Percentiles rank a stretch among this genome's conserved stretches.
These are phyloP conservation scores for Malthinus flaveolus DNA, from an alignment of 2,888 invertebrate species.

Conservation along the genomic window DNA sequence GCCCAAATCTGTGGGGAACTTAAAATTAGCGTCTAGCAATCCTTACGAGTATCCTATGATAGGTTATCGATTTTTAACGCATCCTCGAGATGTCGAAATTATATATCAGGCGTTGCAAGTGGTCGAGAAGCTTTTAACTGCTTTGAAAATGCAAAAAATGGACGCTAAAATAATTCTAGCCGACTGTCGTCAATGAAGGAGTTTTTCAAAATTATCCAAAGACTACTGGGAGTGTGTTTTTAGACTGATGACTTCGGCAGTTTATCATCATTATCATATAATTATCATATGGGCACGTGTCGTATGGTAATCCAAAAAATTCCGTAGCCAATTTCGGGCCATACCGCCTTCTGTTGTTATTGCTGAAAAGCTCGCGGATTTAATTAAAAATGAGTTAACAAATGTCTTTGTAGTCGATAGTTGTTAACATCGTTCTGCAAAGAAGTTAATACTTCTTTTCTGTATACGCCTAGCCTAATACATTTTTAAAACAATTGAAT, in stretches of 20 bases:
- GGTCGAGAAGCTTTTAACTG: constrained; percentile 41
- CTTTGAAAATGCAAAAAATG: constrained; percentile 62
- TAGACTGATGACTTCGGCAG: constrained; percentile 19
- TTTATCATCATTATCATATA: too few species aligned
- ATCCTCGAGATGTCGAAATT: constrained; percentile 61
- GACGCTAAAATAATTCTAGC: constrained; percentile 57
- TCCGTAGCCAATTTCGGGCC: constrained; percentile 21
- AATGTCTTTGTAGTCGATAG: too few species aligned
- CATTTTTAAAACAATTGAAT: too few species aligned
- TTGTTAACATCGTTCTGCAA: too few species aligned
- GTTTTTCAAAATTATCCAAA: background rate
- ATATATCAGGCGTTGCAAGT: constrained; percentile 62
- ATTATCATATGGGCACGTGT: constrained; percentile 31
- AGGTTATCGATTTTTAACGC: constrained; percentile 36
- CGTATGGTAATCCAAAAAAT: constrained; percentile 29
- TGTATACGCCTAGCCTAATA: too few species aligned
- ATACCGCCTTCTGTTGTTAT: too few species aligned
- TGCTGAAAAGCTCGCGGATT: constrained; percentile 68
- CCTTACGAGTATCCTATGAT: constrained; percentile 42
- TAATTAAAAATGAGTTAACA: too few species aligned
- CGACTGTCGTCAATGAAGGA: constrained; percentile 20
- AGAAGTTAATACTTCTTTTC: too few species aligned
- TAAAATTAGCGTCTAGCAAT: constrained; percentile 38
- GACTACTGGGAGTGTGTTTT: constrained; percentile 35
- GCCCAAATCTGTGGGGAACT: constrained; percentile 40